Base-by-base conservation (phyloP, 2,888 invertebrate genomes). In the Siphonodentalium dalli region DNA sequence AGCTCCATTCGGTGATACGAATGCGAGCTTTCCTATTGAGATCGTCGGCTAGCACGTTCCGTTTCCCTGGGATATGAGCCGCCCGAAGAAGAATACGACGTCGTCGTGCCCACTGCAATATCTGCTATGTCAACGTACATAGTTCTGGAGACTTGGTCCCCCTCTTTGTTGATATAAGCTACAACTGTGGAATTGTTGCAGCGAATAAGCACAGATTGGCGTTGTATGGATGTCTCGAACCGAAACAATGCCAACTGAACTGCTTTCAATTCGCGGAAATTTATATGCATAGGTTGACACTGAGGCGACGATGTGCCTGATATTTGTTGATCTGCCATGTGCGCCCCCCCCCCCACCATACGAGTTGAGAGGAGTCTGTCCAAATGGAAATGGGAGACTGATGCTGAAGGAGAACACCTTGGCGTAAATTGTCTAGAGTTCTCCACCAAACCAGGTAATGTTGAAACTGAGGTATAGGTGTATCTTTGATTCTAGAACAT, bases 121-220 rank as follows among this genome's bases (percentile, higher is more conserved):
- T 39, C 39, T 39, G 24, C 39, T 26, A 39, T 20, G 23, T 9
- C 11, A 40, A 26, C 9, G 1, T 24, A n/a, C 40, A 40, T 23
- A 40, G 24, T 13, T 40, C 24, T 2, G 24, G 24, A 2, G 39
- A 39, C 39, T 23, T 39, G n/a, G n/a, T n/a, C n/a, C n/a, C n/a
- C n/a, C n/a, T n/a, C n/a, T n/a, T n/a, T n/a, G n/a, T n/a, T n/a
- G n/a, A n/a, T 31, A 18, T 21, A 33, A 21, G 37, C 15, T 21
- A 47, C 39, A 11, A 34, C 49, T 20, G 49, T 33, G 4, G 40
- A 23, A n/a, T 49, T 49, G 41, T 41, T 41, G 24, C 40, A 40
- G n/a, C 33, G 29, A 26, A 49, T 21, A 6, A 49, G 24, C 21
- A 34, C 23, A 21, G 26, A 26, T 28, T 40, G 40, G 13, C 27